Conservation (phyloP, 2,888 invertebrate genomes). For the Antheraea assamensis region DNA sequence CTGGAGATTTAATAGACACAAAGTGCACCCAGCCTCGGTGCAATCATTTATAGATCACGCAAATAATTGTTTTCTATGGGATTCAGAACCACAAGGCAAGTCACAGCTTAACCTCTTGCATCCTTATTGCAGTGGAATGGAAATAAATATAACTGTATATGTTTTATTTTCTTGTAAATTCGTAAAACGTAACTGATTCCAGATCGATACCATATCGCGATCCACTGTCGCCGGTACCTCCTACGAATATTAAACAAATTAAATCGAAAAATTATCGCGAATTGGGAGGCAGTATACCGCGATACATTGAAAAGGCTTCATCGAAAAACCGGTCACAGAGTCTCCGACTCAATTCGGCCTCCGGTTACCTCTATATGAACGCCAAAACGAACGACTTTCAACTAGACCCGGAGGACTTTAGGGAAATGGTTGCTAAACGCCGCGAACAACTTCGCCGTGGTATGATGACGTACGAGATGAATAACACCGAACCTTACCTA, state of each 20-base stretch:
- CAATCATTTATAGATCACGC: too few species aligned
- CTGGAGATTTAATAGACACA: too few species aligned
- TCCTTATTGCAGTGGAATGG: too few species aligned
- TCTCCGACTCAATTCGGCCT: constrained; percentile 73
- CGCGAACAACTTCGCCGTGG: constrained; percentile 70
- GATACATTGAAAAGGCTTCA: constrained; percentile 72
- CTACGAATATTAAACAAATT: constrained; percentile 68
- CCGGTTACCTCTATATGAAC: constrained; percentile 78
- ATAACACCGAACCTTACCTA: constrained; percentile 55
- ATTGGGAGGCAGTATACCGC: constrained; percentile 62
- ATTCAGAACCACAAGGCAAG: too few species aligned
- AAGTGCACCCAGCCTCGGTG: too few species aligned
- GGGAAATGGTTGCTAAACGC: constrained; percentile 71
- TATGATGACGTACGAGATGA: constrained; percentile 66
- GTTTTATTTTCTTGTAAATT: neutral
- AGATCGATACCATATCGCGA: constrained; percentile 73
- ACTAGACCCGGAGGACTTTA: constrained; percentile 73
- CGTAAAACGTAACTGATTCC: constrained; percentile 32
- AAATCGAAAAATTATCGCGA: constrained; percentile 63
- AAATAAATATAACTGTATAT: too few species aligned
- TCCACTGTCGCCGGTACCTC: constrained; percentile 71
- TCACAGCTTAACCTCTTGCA: too few species aligned
- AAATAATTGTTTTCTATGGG: too few species aligned
- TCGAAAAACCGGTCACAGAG: constrained; percentile 69
- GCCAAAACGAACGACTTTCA: constrained; percentile 75